Conservation (phyloP, 2,113 vertebrate genomes). For the Hypanus sabinus region DNA sequence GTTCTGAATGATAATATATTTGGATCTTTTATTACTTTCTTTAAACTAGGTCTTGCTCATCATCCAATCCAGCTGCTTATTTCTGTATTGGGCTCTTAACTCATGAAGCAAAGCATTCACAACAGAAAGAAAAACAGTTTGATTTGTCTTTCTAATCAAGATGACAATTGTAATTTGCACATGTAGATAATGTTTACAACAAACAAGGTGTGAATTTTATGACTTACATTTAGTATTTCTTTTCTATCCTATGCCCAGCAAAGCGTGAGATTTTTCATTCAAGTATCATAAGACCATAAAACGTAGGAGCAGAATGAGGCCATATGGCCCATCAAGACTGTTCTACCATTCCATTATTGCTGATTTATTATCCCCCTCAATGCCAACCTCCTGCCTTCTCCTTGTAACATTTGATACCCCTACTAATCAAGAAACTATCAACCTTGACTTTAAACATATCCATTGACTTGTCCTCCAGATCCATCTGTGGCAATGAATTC, state of each 20-base stretch:
- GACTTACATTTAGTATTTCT: neutral
- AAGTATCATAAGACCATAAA: neutral
- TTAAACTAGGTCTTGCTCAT: neutral
- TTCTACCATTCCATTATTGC: too few species aligned
- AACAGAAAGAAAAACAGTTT: neutral
- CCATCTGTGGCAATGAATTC: too few species aligned
- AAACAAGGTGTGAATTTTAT: neutral
- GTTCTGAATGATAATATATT: neutral
- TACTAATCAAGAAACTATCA: too few species aligned
- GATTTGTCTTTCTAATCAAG: neutral
- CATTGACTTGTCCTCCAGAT: too few species aligned
- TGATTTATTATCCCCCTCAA: too few species aligned
- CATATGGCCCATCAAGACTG: too few species aligned
- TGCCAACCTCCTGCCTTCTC: too few species aligned
- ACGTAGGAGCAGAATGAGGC: too few species aligned
- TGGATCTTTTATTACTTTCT: neutral
- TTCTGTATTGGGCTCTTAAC: neutral
- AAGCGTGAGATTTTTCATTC: neutral
- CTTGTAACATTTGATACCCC: too few species aligned
- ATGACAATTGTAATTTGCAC: neutral
- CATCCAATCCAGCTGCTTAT: neutral
- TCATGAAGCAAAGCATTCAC: neutral
- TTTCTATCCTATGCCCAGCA: neutral
- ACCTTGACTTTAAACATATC: too few species aligned
- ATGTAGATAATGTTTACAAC: neutral